phyloP scores from a whole-genome alignment of 2,888 invertebrate species.

The Chrysopilus asiliformis region DNA sequence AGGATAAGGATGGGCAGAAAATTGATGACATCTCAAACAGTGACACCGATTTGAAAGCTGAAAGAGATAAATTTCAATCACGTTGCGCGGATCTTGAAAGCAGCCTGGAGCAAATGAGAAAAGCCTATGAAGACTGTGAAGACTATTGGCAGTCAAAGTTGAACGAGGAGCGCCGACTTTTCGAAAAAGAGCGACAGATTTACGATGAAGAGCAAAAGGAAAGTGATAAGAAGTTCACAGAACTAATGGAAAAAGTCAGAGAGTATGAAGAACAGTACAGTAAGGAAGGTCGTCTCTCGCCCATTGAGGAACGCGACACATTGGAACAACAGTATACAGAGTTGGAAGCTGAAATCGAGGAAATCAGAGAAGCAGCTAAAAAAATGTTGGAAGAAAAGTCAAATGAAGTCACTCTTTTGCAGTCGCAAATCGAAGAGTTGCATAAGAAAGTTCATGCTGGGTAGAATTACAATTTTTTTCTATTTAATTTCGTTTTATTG shows the following conservation, averaged over 20 bases:
- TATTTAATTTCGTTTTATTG: too few relatives aligned
- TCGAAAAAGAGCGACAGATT: conserved; percentile 52
- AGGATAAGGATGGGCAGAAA: background rate
- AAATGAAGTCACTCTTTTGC: conserved; percentile 41
- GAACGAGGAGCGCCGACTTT: conserved; percentile 60
- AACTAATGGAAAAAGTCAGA: conserved; percentile 58
- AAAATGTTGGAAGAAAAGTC: conserved; percentile 42
- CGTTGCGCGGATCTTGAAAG: conserved; percentile 55
- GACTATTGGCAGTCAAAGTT: conserved; percentile 75
- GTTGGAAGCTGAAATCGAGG: conserved; percentile 55
- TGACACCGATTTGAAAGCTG: conserved; percentile 3
- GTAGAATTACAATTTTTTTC: too few relatives aligned
- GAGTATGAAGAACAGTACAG: conserved; percentile 68
- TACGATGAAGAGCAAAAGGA: conserved; percentile 59
- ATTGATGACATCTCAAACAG: conserved; percentile 9
- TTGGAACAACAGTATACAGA: conserved; percentile 59
- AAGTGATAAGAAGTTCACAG: conserved; percentile 61
- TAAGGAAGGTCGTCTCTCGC: conserved; percentile 46
- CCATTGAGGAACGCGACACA: conserved; percentile 62
- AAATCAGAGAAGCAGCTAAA: conserved; percentile 39
- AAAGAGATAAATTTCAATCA: conserved; percentile 25
- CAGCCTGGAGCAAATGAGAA: conserved; percentile 58
- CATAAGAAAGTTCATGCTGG: too few relatives aligned
- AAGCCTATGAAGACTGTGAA: conserved; percentile 72
- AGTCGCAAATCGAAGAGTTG: conserved; percentile 37